phyloP scores from a whole-genome alignment of 2,888 invertebrate species.

The Clanis bilineata region DNA sequence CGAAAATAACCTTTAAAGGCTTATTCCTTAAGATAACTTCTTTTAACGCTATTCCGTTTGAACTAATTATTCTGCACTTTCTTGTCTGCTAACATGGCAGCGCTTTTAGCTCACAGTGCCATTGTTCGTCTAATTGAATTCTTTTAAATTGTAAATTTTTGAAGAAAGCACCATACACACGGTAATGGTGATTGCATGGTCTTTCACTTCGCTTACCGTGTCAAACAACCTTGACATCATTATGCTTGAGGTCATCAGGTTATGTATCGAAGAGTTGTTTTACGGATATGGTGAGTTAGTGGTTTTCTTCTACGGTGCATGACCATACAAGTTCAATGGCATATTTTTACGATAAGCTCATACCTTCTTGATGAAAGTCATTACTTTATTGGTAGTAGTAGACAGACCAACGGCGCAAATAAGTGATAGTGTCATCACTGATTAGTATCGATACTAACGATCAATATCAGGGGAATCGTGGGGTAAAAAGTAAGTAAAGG shows the following conservation, averaged over 20 bases:
- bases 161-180: not conserved
- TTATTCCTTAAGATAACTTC: not conserved
- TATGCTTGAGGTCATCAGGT: not conserved
- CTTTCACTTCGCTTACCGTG: slow-evolving; percentile 1
- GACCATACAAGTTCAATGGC: too few species aligned
- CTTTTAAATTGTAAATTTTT: slow-evolving; percentile 1
- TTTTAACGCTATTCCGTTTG: not conserved
- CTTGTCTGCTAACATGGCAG: not conserved
- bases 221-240: slow-evolving; percentile 2
- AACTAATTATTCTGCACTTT: slow-evolving; percentile 6
- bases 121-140: slow-evolving; percentile 9
- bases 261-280: not conserved
- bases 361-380: too few species aligned
- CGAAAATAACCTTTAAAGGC: not conserved
- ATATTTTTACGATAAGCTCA: not conserved
- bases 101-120: slow-evolving; percentile 4
- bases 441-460: too few species aligned
- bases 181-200: not conserved
- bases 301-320: not conserved
- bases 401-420: too few species aligned
- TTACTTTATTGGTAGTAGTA: too few species aligned
- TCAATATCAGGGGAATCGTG: too few species aligned
- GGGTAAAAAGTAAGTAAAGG: too few species aligned
- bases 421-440: too few species aligned
- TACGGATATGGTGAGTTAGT: not conserved